These are phyloP conservation scores for Parazoanthus swiftii DNA, from an alignment of 92 coral and sea anemone genomes.

Conservation along the genomic window DNA sequence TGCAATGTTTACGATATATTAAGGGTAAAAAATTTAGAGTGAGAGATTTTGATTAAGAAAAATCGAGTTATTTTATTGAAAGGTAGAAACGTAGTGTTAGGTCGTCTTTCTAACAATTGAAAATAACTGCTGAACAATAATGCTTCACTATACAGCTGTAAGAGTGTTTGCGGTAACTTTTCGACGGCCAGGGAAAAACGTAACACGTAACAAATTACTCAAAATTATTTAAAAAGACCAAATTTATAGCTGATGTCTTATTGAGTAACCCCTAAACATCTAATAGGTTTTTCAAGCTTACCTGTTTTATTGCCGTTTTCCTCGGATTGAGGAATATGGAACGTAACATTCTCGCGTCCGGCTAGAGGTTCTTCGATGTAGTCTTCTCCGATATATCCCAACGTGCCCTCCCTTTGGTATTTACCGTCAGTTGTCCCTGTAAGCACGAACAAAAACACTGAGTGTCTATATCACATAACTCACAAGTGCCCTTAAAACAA, in stretches of 20 bases:
- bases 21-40: no score
- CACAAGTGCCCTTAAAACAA: no score
- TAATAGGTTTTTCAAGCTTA: not conserved
- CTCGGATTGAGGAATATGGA: not conserved
- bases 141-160: no score
- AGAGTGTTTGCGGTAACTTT: no score
- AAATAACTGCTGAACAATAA: no score
- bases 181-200: no score
- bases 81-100: no score
- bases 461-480: not conserved
- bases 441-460: not conserved
- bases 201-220: not conserved
- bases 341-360: conserved; percentile 27
- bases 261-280: not conserved
- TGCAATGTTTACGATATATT: no score
- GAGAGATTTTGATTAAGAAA: no score
- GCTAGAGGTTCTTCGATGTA: conserved; percentile 42
- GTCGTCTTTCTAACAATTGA: no score
- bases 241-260: not conserved
- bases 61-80: no score
- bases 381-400: conserved; percentile 62
- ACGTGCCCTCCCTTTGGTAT: conserved; percentile 46
- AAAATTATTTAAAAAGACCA: not conserved
- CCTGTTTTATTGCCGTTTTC: conserved; percentile 27
- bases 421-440: conserved; percentile 60